Conservation (phyloP, 2,797 vertebrate species). For the Moxostoma hubbsi region DNA sequence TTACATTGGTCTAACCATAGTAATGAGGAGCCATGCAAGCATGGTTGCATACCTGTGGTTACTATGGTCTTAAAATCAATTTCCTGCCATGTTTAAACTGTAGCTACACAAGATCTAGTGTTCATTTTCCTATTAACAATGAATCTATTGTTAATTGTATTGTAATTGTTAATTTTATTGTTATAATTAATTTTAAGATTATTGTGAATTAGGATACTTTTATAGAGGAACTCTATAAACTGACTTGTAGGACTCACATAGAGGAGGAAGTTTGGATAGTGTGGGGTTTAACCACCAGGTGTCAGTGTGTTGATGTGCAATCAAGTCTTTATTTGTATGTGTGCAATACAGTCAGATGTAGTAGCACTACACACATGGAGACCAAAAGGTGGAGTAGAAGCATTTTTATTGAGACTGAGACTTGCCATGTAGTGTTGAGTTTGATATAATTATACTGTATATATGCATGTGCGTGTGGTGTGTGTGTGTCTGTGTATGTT, state of each 20-base stretch:
- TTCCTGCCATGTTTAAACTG: too few relatives aligned
- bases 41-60: not conserved
- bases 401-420: not conserved
- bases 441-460: not conserved
- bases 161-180: too few relatives aligned
- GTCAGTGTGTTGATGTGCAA: slow-evolving; percentile 24
- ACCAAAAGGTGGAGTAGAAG: slow-evolving; percentile 22
- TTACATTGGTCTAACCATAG: not conserved
- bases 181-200: too few relatives aligned
- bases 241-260: not conserved
- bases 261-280: not conserved
- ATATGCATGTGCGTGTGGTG: not conserved
- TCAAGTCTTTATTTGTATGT: too few relatives aligned
- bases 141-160: too few relatives aligned
- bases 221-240: too few relatives aligned
- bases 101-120: too few relatives aligned
- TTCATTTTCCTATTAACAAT: too few relatives aligned
- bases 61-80: not conserved
- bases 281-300: slow-evolving; percentile 25
- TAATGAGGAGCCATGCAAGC: not conserved
- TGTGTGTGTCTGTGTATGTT: too few relatives aligned
- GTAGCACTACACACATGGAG: not conserved
- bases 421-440: not conserved
- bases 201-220: too few relatives aligned
- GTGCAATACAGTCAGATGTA: not conserved